Evolutionary conservation across 1,140 invertebrate species (phyloP).

Genomic region (Gryon sp.): DNA sequence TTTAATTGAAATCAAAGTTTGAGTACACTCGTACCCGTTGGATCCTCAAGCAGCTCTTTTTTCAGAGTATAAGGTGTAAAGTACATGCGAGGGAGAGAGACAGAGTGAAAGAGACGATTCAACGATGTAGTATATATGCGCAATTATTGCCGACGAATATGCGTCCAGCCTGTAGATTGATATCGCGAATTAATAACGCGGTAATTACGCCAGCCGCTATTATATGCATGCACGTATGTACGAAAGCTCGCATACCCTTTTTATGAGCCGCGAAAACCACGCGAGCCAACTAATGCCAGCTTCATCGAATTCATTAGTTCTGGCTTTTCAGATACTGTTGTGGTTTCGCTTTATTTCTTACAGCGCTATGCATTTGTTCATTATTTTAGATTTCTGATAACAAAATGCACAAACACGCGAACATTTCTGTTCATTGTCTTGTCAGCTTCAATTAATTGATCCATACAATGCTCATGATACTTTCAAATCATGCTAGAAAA

Average conservation of each 20-base stretch:
- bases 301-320: constrained; percentile 29
- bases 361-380: not conserved
- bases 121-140: no score
- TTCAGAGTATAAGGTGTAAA: no score
- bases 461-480: no score
- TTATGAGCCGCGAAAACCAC: constrained; percentile 8
- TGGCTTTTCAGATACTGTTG: not conserved
- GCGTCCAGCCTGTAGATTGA: constrained; percentile 65
- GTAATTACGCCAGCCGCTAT: constrained; percentile 59
- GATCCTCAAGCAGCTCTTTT: no score
- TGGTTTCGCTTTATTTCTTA: not conserved
- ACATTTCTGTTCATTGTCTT: no score
- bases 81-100: no score
- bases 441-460: no score
- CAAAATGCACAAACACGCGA: no score
- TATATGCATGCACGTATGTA: constrained; percentile 44
- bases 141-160: constrained; percentile 47
- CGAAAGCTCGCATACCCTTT: constrained; percentile 23
- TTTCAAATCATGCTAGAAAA: no score
- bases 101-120: no score
- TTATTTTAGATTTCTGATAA: no score
- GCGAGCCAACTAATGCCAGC: not conserved
- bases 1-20: constrained; percentile 68
- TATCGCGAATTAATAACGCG: constrained; percentile 67
- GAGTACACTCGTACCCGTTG: constrained; percentile 27